Conservation (phyloP, 2,797 vertebrate genomes). For the Podarcis siculus region DNA sequence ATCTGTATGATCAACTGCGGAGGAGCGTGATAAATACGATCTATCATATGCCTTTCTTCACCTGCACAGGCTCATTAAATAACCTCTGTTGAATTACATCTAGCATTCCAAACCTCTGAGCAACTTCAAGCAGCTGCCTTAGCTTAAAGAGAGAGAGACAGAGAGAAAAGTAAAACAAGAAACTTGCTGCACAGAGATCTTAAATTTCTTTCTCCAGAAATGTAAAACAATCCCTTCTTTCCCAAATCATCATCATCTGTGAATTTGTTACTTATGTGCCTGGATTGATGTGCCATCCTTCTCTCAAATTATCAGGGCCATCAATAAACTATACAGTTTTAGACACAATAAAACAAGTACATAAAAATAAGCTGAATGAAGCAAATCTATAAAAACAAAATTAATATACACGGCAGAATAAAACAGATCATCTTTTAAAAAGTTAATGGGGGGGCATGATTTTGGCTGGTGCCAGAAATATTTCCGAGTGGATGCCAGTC, state of each 20-base stretch:
- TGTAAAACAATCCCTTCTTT: constrained; percentile 18
- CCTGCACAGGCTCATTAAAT: constrained; percentile 50
- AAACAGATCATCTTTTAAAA: background rate
- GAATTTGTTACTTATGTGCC: background rate
- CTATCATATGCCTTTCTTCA: constrained; percentile 50
- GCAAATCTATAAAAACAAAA: background rate
- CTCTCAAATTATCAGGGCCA: background rate
- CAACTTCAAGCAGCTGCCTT: constrained; percentile 65
- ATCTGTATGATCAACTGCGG: constrained; percentile 1
- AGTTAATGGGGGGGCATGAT: too few species aligned
- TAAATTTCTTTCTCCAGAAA: constrained; percentile 21
- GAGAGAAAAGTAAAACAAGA: background rate
- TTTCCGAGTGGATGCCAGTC: background rate
- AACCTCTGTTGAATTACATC: constrained; percentile 57
- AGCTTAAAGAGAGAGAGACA: constrained; percentile 15
- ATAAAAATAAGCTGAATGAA: background rate
- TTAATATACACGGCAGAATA: background rate
- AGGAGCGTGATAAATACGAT: constrained; percentile 20
- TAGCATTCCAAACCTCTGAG: constrained; percentile 70
- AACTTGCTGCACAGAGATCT: constrained; percentile 12
- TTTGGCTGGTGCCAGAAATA: background rate
- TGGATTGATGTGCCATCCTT: background rate
- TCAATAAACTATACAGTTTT: background rate
- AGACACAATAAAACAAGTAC: background rate
- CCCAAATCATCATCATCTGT: constrained; percentile 17